These are phyloP conservation scores for Conus betulinus DNA, from an alignment of 1,140 invertebrate genomes.

Conservation along the genomic window DNA sequence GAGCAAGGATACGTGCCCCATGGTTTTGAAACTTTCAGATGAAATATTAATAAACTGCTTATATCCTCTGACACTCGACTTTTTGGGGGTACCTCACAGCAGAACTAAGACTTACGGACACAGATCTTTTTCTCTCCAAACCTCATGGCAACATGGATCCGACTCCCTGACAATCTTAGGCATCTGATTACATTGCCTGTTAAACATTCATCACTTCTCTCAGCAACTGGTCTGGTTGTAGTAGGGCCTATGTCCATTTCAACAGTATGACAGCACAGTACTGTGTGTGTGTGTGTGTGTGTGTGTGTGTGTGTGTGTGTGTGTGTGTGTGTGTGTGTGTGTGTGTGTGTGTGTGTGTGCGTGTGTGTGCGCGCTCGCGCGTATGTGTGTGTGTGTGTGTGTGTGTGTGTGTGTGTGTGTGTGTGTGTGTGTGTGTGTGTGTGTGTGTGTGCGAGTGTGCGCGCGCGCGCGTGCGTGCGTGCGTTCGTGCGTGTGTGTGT, in stretches of 20 bases:
- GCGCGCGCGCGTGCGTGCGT: neutral
- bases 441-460: neutral
- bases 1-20: too few relatives aligned
- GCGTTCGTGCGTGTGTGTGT: neutral
- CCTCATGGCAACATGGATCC: too few relatives aligned
- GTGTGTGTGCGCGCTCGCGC: neutral
- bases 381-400: neutral
- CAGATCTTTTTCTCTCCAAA: too few relatives aligned
- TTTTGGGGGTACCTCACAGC: too few relatives aligned
- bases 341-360: neutral
- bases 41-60: too few relatives aligned
- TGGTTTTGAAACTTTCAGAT: too few relatives aligned
- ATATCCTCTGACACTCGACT: too few relatives aligned
- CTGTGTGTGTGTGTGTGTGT: neutral
- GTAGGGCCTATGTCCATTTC: neutral
- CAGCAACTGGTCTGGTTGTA: too few relatives aligned
- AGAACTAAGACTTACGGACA: too few relatives aligned
- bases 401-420: neutral
- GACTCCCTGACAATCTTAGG: too few relatives aligned
- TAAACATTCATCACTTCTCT: too few relatives aligned
- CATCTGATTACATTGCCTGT: too few relatives aligned
- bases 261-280: neutral
- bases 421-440: constrained; percentile 3
- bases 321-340: neutral
- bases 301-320: neutral